Evolutionary conservation across 1,140 invertebrate species (phyloP), one percentile per base, ranked within the genome.

Genomic region (Zeugodacus cucurbitae): DNA sequence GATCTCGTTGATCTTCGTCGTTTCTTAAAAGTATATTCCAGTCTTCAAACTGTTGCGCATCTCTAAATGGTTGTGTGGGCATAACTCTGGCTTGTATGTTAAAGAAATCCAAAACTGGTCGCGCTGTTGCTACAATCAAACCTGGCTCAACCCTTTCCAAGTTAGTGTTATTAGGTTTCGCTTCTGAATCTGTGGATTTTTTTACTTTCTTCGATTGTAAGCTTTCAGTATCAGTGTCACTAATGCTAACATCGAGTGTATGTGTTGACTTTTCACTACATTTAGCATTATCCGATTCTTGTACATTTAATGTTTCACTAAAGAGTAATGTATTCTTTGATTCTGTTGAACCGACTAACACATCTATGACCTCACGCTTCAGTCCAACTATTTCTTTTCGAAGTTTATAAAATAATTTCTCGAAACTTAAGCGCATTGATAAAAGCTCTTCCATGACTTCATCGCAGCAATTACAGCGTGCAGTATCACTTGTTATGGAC

Each of bases 91-190:
- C 59, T 58, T 87, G 86, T 58, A 87, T 32, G 17, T 41, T 64
- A 57, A 59, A 87, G 17, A 87, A 87, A 58, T 87, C 86, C 29
- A 87, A 64, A 64, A 87, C 86, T 44, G 86, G 86, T 58, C 86
- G 20, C 7, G 41, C 22, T 26, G 37, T 54, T n/a, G 74, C 7
- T 41, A 48, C 74, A 48, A 26, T 48, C 17, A 74, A 32, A 41
- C 32, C 34, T 17, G 67, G 34, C 32, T 32, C 67, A 14, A 74
- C 67, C 10, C 67, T 37, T 14, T 74, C 67, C 34, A 11, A 10
- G n/a, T 74, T 10, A 8, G 20, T 37, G 41, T 37, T 20, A 41
- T 74, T 67, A 3, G 62, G 1, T 37, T 22, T 22, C 6, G 67
- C 17, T 37, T 74, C 26, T n/a, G 37, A 22, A 48, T 26, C 74